Base-by-base conservation (phyloP, 1,140 invertebrate genomes). In the Macrotrachela quadricornifera region DNA sequence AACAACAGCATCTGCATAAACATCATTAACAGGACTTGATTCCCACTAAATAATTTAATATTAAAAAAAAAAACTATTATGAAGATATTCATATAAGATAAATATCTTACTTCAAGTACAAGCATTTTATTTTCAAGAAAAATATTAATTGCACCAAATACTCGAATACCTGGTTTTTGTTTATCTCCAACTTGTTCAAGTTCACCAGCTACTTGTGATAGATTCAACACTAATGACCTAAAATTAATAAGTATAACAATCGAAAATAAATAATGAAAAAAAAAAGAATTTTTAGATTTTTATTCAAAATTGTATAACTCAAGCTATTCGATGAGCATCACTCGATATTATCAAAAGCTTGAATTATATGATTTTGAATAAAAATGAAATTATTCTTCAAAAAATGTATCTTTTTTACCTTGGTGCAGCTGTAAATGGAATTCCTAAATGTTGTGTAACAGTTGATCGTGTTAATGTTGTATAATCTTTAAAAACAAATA, bases 1-100 rank as follows among this genome's bases (percentile, higher is more conserved):
- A 37, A 95, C 71, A 13, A 92, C 80, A 16, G 88, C 81, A 73
- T 97, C 91, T 1, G 91, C 87, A 70, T 85, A 95, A 85, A 96
- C 95, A 67, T 97, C 91, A 63, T 86, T 84, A 16, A 92, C 80
- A 12, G 90, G 88, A 63, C 82, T 86, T 15, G 87, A 84, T 15
- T 80, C 71, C 92, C 92, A 96, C 75, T 85, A 68, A 42, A 74
- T 65, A 58, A 56, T 60, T 49, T 21, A n/a, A 54, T 12, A 16
- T 39, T 30, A 36, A 37, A 56, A 61, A 52, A 38, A n/a, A 54
- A 16, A 18, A 9, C 13, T 47, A 15, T 6, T 15, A 9, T 37
- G 12, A 41, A 40, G 38, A 42, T 40, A 9, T 45, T 36, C 1
- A 46, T 39, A 1, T 43, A 51, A 51, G 11, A 39, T 12, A 49